Base-by-base conservation (phyloP, 2,113 vertebrate species). In the Apteryx mantelli region DNA sequence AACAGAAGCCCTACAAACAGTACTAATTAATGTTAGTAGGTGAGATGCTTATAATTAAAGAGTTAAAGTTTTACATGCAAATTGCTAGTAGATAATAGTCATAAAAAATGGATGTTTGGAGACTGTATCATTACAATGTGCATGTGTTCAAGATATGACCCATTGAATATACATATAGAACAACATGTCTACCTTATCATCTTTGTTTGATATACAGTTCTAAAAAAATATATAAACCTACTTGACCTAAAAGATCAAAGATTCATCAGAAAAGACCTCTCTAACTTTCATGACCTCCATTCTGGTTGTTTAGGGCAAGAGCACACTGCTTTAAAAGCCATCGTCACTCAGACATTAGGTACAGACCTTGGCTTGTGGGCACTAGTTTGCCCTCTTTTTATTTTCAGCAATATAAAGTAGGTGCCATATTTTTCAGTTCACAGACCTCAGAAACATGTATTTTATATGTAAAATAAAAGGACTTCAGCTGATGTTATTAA, bases 121-220 rank as follows among this genome's bases (percentile, higher is more conserved):
- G 30, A 58, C 1, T 26, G 12, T 52, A 30, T n/a, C 76, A 34
- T 16, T 69, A 4, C 21, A 73, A 48, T 30, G 19, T 18, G 13
- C 1, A 61, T 80, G 11, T 36, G 13, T 65, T 79, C 19, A 34
- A 89, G 4, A 13, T 40, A 15, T 52, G 15, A 53, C 13, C 34
- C 10, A 32, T 17, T 2, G 7, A 5, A 44, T 13, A 16, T 6
- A n/a, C 2, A 36, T 1, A 61, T 2, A 22, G 1, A 20, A 40
- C 4, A 25, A 32, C 9, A 25, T 8, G 2, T 48, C 21, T 73
- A 8, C 11, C 80, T 55, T 68, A 28, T 68, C 28, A 4, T 17
- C 10, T 48, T 56, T 36, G 61, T 71, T 73, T 48, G 68, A 60
- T 38, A 42, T 1, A 4, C 46, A 5, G 1, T n/a, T 79, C 24